Evolutionary conservation across 2,888 invertebrate genomes (phyloP).

Genomic region (Esperia sulphurella): DNA sequence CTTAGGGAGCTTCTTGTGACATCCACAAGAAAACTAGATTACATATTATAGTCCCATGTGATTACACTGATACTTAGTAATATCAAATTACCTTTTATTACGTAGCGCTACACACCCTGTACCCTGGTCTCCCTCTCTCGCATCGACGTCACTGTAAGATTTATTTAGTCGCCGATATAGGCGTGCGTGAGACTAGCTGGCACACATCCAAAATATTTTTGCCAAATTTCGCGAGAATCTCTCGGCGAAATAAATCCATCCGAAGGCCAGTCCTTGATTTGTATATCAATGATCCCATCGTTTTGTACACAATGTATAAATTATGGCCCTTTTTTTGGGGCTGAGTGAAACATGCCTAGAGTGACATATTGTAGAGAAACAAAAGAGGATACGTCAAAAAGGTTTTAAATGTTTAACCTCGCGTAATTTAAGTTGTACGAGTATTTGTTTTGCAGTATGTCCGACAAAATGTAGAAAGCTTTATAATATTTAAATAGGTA

Average conservation of each 20-base stretch:
- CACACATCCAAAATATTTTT: slow-evolving; percentile 52
- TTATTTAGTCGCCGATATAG: slow-evolving; percentile 38
- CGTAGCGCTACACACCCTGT: too few relatives aligned
- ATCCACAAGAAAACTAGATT: too few relatives aligned
- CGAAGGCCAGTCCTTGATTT: slow-evolving; percentile 39
- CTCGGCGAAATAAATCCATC: slow-evolving; percentile 45
- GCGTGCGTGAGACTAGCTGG: slow-evolving; percentile 41
- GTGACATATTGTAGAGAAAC: too few relatives aligned
- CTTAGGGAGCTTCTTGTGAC: too few relatives aligned
- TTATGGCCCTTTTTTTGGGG: not conserved
- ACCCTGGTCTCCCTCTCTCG: not conserved
- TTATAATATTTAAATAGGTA: not conserved
- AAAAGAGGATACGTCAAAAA: not conserved
- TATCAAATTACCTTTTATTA: too few relatives aligned
- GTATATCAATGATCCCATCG: slow-evolving; percentile 16
- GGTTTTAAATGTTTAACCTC: not conserved
- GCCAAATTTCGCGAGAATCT: slow-evolving; percentile 51
- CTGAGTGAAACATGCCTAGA: too few relatives aligned
- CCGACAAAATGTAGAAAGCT: not conserved
- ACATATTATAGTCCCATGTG: too few relatives aligned
- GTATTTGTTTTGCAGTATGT: not conserved
- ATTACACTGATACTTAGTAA: too few relatives aligned
- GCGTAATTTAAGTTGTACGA: too few relatives aligned
- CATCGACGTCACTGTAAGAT: slow-evolving; percentile 39
- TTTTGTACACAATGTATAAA: slow-evolving; percentile 7